phyloP scores from a whole-genome alignment of 2,888 invertebrate genomes.

The Agrilus cyanescens region DNA sequence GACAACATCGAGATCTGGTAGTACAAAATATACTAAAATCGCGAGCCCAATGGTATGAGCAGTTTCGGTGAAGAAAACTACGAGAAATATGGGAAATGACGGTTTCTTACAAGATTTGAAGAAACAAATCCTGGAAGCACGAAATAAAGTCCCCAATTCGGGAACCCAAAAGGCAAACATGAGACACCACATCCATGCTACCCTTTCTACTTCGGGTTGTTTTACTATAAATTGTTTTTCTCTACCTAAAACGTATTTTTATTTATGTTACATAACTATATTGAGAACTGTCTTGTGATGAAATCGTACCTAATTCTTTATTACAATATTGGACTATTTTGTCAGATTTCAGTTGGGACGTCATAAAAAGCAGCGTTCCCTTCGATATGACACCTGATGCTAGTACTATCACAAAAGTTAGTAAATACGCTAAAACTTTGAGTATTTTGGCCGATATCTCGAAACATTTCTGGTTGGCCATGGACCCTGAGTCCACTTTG shows the following conservation, averaged over 20 bases:
- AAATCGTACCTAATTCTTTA: slow-evolving; percentile 61
- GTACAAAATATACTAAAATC: slow-evolving; percentile 72
- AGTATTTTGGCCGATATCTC: slow-evolving; percentile 74
- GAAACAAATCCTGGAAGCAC: slow-evolving; percentile 76
- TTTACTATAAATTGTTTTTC: slow-evolving; percentile 75
- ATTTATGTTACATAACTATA: slow-evolving; percentile 2
- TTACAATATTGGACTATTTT: slow-evolving; percentile 72
- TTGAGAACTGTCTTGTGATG: neutral
- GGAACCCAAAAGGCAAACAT: slow-evolving; percentile 80
- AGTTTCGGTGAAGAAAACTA: slow-evolving; percentile 74
- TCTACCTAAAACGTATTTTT: slow-evolving; percentile 51
- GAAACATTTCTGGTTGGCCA: slow-evolving; percentile 77
- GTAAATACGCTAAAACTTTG: slow-evolving; percentile 72
- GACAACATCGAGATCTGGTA: slow-evolving; percentile 87
- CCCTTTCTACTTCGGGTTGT: slow-evolving; percentile 73
- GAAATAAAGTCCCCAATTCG: slow-evolving; percentile 75
- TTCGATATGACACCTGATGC: slow-evolving; percentile 79
- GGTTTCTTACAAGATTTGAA: slow-evolving; percentile 81
- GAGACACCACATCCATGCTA: slow-evolving; percentile 89
- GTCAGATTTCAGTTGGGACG: slow-evolving; percentile 72
- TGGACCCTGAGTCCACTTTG: slow-evolving; percentile 78
- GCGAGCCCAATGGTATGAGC: slow-evolving; percentile 80
- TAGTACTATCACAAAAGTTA: slow-evolving; percentile 78
- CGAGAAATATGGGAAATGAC: slow-evolving; percentile 48
- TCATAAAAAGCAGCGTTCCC: slow-evolving; percentile 82